phyloP scores from a whole-genome alignment of 2,888 invertebrate species.

The Cremastinae sp. region DNA sequence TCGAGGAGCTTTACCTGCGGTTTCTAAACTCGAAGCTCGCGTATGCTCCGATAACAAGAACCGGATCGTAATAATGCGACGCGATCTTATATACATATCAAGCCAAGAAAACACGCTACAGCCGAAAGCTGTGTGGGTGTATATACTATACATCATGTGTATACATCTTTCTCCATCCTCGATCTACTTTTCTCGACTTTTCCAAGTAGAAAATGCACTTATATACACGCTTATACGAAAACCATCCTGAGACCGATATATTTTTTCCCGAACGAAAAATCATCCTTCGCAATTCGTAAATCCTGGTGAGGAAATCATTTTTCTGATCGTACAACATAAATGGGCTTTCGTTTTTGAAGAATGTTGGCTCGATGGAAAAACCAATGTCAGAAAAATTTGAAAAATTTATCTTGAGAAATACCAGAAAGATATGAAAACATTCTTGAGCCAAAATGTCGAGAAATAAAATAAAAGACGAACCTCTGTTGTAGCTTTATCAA shows the following conservation, averaged over 20 bases:
- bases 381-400: too few relatives aligned
- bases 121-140: conserved; percentile 48
- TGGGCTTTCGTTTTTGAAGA: background rate
- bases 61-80: conserved; percentile 51
- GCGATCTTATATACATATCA: conserved; percentile 43
- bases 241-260: conserved; percentile 36
- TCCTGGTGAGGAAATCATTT: conserved; percentile 6
- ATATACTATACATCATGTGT: too few relatives aligned
- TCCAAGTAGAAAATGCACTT: too few relatives aligned
- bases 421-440: too few relatives aligned
- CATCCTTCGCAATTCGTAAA: conserved; percentile 22
- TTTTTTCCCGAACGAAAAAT: conserved; percentile 31
- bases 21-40: conserved; percentile 53
- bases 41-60: conserved; percentile 50
- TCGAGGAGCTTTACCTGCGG: conserved; percentile 46
- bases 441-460: too few relatives aligned
- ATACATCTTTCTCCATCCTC: conserved; percentile 29
- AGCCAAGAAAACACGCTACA: conserved; percentile 40
- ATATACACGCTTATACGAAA: conserved; percentile 22
- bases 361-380: too few relatives aligned
- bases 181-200: background rate
- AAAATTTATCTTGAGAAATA: too few relatives aligned
- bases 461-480: too few relatives aligned
- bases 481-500: too few relatives aligned
- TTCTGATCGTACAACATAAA: background rate